Percentiles rank a stretch among this genome's conserved stretches.
These are phyloP conservation scores for Dasysyrphus albostriatus DNA, from an alignment of 2,888 invertebrate genomes.

Conservation along the genomic window DNA sequence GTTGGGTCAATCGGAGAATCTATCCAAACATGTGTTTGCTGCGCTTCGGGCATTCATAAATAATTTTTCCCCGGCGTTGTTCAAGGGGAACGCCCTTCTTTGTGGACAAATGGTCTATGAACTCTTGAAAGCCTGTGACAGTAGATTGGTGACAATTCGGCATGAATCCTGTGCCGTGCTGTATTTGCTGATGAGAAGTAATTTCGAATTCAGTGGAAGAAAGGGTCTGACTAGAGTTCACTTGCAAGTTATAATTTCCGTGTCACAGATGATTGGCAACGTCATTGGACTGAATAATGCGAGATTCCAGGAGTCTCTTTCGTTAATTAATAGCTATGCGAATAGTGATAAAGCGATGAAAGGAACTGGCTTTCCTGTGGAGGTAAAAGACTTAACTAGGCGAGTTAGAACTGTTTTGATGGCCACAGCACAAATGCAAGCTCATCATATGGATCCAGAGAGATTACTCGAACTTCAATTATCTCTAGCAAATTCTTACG, in stretches of 20 bases:
- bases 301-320: slow-evolving; percentile 97
- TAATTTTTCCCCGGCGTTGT: slow-evolving; percentile 92
- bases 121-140: slow-evolving; percentile 93
- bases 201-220: slow-evolving; percentile 94
- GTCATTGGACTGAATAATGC: slow-evolving; percentile 95
- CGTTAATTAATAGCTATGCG: slow-evolving; percentile 96
- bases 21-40: slow-evolving; percentile 96
- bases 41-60: slow-evolving; percentile 96
- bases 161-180: slow-evolving; percentile 96
- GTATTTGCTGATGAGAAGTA: slow-evolving; percentile 96
- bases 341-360: slow-evolving; percentile 97
- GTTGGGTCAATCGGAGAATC: slow-evolving; percentile 94
- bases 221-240: slow-evolving; percentile 95
- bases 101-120: slow-evolving; percentile 93
- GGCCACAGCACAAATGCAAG: slow-evolving; percentile 96
- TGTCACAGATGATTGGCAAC: slow-evolving; percentile 96
- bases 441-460: slow-evolving; percentile 95
- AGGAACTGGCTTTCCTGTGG: slow-evolving; percentile 94
- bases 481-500: slow-evolving; percentile 95
- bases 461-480: slow-evolving; percentile 96
- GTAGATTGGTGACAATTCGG: slow-evolving; percentile 92
- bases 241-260: slow-evolving; percentile 97
- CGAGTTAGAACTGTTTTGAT: slow-evolving; percentile 97
- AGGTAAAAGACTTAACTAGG: slow-evolving; percentile 96
- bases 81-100: slow-evolving; percentile 92